Conservation (phyloP, 1,140 invertebrate species). For the Goniozus legneri region DNA sequence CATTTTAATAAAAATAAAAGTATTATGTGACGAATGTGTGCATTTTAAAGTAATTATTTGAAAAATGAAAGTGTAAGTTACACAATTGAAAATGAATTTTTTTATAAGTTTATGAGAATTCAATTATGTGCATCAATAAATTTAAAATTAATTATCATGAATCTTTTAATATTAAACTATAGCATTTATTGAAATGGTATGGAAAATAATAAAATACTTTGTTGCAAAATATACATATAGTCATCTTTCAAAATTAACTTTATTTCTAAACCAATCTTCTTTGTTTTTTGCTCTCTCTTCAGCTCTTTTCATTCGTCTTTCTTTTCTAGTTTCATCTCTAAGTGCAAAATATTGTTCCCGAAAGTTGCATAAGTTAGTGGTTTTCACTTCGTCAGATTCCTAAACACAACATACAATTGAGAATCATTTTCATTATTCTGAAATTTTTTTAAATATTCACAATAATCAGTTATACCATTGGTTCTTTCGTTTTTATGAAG, state of each 20-base stretch:
- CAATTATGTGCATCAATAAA: not conserved
- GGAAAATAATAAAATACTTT: constrained; percentile 15
- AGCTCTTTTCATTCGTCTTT: constrained; percentile 48
- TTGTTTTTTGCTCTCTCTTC: constrained; percentile 37
- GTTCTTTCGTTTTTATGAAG: constrained; percentile 74
- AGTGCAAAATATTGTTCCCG: constrained; percentile 66
- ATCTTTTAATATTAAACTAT: constrained; percentile 4
- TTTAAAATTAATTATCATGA: constrained; percentile 8
- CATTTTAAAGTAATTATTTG: constrained; percentile 8
- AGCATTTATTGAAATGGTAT: constrained; percentile 1
- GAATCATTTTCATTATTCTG: constrained; percentile 38
- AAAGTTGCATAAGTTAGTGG: constrained; percentile 53
- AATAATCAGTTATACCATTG: constrained; percentile 41
- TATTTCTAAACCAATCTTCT: constrained; percentile 36
- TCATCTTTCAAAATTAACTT: constrained; percentile 24
- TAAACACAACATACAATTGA: no score
- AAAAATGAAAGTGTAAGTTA: constrained; percentile 6
- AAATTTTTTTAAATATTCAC: constrained; percentile 33
- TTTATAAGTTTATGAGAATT: not conserved
- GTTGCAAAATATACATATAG: constrained; percentile 11
- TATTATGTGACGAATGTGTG: not conserved
- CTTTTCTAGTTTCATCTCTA: constrained; percentile 61
- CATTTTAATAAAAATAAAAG: not conserved
- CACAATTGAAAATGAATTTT: not conserved
- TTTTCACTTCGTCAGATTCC: constrained; percentile 33